A percentile compares a stretch with the other conserved stretches of the same genome.
phyloP scores from a whole-genome alignment of 2,888 invertebrate species.

The Drosophila demipolita region DNA sequence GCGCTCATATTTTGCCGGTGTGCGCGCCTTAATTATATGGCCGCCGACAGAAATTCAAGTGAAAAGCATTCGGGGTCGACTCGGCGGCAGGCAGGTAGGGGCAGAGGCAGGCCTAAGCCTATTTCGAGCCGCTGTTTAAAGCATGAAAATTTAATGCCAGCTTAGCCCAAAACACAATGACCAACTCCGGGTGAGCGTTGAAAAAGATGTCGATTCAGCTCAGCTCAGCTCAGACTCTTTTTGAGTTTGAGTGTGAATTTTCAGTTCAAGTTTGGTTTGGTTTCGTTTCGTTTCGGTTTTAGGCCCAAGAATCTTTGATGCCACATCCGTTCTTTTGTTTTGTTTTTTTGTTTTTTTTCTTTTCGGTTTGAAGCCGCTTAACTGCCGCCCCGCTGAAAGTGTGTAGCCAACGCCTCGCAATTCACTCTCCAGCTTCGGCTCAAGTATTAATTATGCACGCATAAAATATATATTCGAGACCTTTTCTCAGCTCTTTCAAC shows the following conservation, averaged over 20 bases:
- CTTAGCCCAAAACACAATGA: constrained; percentile 54
- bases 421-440: constrained; percentile 20
- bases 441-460: constrained; percentile 77
- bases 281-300: constrained; percentile 22
- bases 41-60: constrained; percentile 77
- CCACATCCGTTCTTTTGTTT: constrained; percentile 63
- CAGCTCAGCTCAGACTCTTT: neutral
- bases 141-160: constrained; percentile 77
- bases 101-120: constrained; percentile 61
- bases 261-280: constrained; percentile 4
- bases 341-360: constrained; percentile 67
- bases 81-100: constrained; percentile 2
- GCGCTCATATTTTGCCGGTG: constrained; percentile 78
- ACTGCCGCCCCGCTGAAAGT: constrained; percentile 29
- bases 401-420: constrained; percentile 16
- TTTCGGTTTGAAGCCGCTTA: constrained; percentile 49
- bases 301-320: constrained; percentile 42
- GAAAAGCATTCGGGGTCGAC: constrained; percentile 60
- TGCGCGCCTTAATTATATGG: constrained; percentile 78
- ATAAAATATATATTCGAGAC: constrained; percentile 75
- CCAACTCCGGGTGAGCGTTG: constrained; percentile 35
- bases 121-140: constrained; percentile 78
- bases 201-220: constrained; percentile 49
- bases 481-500: constrained; percentile 56
- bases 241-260: neutral